These are phyloP conservation scores for Adoxophyes honmai DNA, from an alignment of 1,140 invertebrate genomes.

Conservation along the genomic window DNA sequence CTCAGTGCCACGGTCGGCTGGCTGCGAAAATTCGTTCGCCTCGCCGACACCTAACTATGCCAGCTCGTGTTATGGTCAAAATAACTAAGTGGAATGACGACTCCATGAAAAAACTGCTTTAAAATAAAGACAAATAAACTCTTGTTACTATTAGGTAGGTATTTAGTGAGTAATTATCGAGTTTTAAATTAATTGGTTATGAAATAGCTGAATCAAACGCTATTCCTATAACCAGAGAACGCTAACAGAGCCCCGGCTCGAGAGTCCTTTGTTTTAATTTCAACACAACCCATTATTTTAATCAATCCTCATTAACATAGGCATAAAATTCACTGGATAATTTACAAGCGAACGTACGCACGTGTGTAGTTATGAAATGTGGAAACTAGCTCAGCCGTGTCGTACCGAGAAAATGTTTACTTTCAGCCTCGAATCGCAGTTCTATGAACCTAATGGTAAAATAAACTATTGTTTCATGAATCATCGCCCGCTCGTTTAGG, in stretches of 20 bases:
- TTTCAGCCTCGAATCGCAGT: constrained; percentile 41
- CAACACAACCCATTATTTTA: background rate
- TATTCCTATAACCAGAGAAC: too few species aligned
- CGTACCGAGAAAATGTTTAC: constrained; percentile 46
- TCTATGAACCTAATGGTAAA: constrained; percentile 45
- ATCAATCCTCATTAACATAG: constrained; percentile 4
- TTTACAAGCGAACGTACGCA: background rate
- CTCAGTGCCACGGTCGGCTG: constrained; percentile 57
- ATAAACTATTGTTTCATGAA: constrained; percentile 39
- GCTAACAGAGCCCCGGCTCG: background rate
- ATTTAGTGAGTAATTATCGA: too few species aligned
- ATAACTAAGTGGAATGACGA: constrained; percentile 11
- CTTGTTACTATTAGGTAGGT: too few species aligned
- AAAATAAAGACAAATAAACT: too few species aligned
- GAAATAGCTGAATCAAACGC: too few species aligned
- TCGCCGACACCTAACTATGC: constrained; percentile 15
- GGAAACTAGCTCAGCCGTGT: constrained; percentile 27
- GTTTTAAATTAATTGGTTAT: too few species aligned
- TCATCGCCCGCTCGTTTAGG: constrained; percentile 14
- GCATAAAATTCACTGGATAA: background rate
- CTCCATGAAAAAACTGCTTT: background rate
- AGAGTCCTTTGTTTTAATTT: background rate
- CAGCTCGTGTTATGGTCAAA: constrained; percentile 3
- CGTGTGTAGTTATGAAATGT: constrained; percentile 18
- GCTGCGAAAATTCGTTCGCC: constrained; percentile 54